These are phyloP conservation scores for Streptopelia turtur DNA, from an alignment of 2,797 vertebrate species.

Conservation along the genomic window DNA sequence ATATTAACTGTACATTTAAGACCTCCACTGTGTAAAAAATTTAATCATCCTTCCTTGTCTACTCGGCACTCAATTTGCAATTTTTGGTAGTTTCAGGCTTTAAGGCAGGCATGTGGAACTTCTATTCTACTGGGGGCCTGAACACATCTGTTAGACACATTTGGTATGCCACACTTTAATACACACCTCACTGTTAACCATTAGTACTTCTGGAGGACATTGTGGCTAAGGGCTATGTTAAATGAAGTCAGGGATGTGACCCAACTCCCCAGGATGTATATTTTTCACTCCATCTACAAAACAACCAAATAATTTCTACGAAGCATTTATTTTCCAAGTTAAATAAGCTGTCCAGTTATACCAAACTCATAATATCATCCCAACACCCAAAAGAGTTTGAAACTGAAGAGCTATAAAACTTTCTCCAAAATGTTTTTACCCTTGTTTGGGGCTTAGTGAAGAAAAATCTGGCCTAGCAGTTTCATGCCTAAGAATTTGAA, in stretches of 20 bases:
- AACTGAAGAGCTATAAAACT: not conserved
- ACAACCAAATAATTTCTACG: not conserved
- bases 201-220: rapidly evolving
- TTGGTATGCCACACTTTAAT: not conserved
- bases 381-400: not conserved
- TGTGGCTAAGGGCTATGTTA: not conserved
- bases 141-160: not conserved
- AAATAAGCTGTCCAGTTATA: not conserved
- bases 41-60: not conserved
- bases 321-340: not conserved
- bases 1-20: not conserved
- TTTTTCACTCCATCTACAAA: not conserved
- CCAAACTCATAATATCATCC: not conserved
- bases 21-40: not conserved
- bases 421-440: not conserved
- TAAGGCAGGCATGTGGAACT: not conserved
- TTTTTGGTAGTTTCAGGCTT: not conserved
- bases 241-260: not conserved
- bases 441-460: not conserved
- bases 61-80: not conserved
- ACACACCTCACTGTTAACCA: not conserved
- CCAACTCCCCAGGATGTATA: not conserved
- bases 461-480: not conserved
- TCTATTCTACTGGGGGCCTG: not conserved
- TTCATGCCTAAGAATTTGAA: not conserved